Conservation (phyloP, 37 sponge, comb jelly and placozoan genomes). For the Geodia barretti region DNA sequence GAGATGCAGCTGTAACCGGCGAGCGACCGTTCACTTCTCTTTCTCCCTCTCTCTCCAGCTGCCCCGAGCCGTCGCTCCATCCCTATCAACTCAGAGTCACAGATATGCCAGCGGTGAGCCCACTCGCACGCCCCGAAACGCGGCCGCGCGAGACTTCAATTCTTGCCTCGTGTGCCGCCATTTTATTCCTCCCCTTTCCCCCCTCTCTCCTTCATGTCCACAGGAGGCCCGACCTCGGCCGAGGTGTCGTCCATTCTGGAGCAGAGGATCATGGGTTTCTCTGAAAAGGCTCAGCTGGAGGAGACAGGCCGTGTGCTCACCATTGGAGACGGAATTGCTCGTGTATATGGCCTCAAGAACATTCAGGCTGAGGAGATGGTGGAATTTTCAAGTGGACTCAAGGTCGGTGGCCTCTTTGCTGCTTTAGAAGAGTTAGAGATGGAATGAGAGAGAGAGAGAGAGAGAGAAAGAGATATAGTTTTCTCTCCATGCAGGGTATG, state of each 20-base stretch:
- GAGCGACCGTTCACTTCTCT: no score
- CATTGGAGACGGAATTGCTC: conserved; percentile 99
- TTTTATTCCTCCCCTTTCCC: background rate
- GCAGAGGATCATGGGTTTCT: conserved; percentile 88
- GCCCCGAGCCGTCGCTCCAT: conserved; percentile 8
- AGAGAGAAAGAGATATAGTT: background rate
- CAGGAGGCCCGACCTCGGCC: conserved; percentile 62
- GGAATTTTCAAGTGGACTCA: conserved; percentile 95
- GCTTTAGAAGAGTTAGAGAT: background rate
- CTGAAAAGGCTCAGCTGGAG: conserved; percentile 86
- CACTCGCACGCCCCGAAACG: no score
- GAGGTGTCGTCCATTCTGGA: conserved; percentile 97
- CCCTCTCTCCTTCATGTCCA: background rate
- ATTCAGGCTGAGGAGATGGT: conserved; percentile 99
- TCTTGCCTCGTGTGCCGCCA: background rate
- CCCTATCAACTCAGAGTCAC: conserved; percentile 2
- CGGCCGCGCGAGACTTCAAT: conserved; percentile 7
- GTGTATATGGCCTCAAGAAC: conserved; percentile 99
- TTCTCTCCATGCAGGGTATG: conserved; percentile 79
- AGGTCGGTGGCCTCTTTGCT: conserved; percentile 69
- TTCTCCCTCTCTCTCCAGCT: conserved; percentile 6
- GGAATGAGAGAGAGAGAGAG: background rate
- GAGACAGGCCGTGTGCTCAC: conserved; percentile 98
- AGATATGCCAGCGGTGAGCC: conserved; percentile 50
- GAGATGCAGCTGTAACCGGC: no score